Evolutionary conservation across 2,888 invertebrate genomes (phyloP), one percentile per base, ranked within the genome.

Genomic region (Tinea trinotella): DNA sequence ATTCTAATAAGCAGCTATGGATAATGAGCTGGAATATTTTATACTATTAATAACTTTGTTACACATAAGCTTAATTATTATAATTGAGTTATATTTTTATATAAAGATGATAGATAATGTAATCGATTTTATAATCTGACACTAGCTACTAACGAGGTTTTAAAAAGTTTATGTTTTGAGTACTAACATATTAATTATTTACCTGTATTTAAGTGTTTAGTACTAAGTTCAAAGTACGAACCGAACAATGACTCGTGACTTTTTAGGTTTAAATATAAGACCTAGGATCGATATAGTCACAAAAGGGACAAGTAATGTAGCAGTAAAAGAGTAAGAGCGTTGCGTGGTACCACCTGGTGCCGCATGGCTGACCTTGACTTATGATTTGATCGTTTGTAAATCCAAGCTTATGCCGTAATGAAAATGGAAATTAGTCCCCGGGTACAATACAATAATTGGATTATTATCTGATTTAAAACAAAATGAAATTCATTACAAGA

Each of bases 291-390:
- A 63, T 64, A 62, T 55, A 19, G 18, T 57, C 62, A 56, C 57
- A 58, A 61, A 64, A 58, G 60, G n/a, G 60, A 65, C 61, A 62
- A 62, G 62, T 68, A 67, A 68, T 52, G 52, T 52, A 34, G 60
- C 64, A 62, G 64, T 65, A 68, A 69, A 70, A 67, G 70, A 54
- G 58, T 58, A 57, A 58, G 59, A 60, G 59, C 68, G 66, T 70
- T 66, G 72, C 78, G 63, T 82, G 84, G 84, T 78, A 83, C 83
- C 63, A 72, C 63, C 78, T 80, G 84, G 84, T 80, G 83, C 84
- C 71, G 71, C 75, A 22, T 12, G 13, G 69, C 59, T 73, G 77
- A 77, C 84, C 84, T 82, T 84, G 77, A 58, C 59, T 53, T 13
- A 36, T n/a, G 19, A 30, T 54, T 69, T 67, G 68, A 63, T 72